Percentiles rank a stretch among this genome's conserved stretches.
Conservation (phyloP, 2,113 vertebrate species). For the Colistium nudipinnis region DNA sequence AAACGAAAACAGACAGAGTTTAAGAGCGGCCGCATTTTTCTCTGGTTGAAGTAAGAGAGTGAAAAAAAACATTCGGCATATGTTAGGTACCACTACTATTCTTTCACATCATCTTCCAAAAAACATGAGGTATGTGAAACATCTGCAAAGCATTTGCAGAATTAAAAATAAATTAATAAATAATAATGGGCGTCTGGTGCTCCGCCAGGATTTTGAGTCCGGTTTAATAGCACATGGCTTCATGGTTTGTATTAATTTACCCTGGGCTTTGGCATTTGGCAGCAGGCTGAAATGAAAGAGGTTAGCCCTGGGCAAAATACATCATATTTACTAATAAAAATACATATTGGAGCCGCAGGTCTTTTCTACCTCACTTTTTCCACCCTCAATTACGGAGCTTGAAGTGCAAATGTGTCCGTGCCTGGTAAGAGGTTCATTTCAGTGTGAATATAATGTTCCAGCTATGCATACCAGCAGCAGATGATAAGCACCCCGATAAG, state of each 20-base stretch:
- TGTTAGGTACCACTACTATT: slow-evolving; percentile 58
- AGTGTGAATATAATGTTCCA: slow-evolving; percentile 71
- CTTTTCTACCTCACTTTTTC: slow-evolving; percentile 46
- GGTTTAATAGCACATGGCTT: slow-evolving; percentile 79
- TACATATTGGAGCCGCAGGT: slow-evolving; percentile 51
- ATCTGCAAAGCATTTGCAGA: slow-evolving; percentile 82
- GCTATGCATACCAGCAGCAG: slow-evolving; percentile 41
- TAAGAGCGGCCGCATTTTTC: slow-evolving; percentile 53
- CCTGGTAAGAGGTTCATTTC: slow-evolving; percentile 62
- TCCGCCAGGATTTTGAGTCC: slow-evolving; percentile 74
- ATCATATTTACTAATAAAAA: slow-evolving; percentile 77
- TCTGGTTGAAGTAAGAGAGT: slow-evolving; percentile 27
- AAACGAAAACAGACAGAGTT: slow-evolving; percentile 71
- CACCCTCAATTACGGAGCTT: slow-evolving; percentile 44
- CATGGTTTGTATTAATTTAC: slow-evolving; percentile 78
- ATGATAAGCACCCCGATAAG: slow-evolving; percentile 64
- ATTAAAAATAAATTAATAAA: slow-evolving; percentile 83
- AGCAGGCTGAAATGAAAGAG: slow-evolving; percentile 71
- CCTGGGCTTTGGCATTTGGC: slow-evolving; percentile 70
- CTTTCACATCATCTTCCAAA: slow-evolving; percentile 53
- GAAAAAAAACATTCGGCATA: slow-evolving; percentile 29
- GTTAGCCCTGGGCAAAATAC: slow-evolving; percentile 63
- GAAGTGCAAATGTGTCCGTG: slow-evolving; percentile 71
- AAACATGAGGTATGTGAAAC: slow-evolving; percentile 68
- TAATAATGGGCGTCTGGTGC: slow-evolving; percentile 76